Base-by-base conservation (phyloP, 1,140 invertebrate genomes). In the Phocides pigmalion region DNA sequence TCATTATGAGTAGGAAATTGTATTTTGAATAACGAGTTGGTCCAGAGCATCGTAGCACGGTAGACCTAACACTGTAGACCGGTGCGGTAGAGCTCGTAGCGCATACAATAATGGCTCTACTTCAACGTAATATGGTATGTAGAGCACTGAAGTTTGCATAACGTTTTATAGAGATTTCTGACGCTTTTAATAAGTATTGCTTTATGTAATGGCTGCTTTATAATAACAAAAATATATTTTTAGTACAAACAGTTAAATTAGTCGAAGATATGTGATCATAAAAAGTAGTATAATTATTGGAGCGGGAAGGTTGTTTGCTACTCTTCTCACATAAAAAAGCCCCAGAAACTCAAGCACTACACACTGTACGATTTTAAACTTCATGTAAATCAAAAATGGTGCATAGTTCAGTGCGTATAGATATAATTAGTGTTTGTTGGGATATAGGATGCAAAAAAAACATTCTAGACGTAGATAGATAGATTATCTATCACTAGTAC, bases 61-160 rank as follows among this genome's bases (percentile, higher is more conserved):
- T 4, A 39, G 11, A 32, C 28, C 35, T 4, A 2, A 6, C 35
- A 39, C 51, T 32, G 32, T 39, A 54, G 15, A 54, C 12, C 8
- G 51, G 8, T 11, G 12, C 12, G 22, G 35, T 15, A 54, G 51
- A 35, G 32, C 2, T 25, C 28, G 19, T 8, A 37, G 19, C 39
- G 25, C 9, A n/a, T 20, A 39, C 17, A 32, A 53, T 37, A 54
- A 54, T 41, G 51, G 12, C 32, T 11, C 19, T 53, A 20, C 37
- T 19, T 12, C 15, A 39, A 39, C 28, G 32, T 19, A 39, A 41
- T 54, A 37, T 12, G 12, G n/a, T 12, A 12, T 39, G 35, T 39
- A 39, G 35, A 39, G 35, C 35, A 12, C 35, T 14, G 14, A 39
- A 39, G 35, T 39, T 12, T n/a, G 12, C 35, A 39, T 39, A 14